Percentiles rank a stretch among this genome's conserved stretches.
These are phyloP conservation scores for Drymonia ruficornis DNA, from an alignment of 2,888 invertebrate species.

Conservation along the genomic window DNA sequence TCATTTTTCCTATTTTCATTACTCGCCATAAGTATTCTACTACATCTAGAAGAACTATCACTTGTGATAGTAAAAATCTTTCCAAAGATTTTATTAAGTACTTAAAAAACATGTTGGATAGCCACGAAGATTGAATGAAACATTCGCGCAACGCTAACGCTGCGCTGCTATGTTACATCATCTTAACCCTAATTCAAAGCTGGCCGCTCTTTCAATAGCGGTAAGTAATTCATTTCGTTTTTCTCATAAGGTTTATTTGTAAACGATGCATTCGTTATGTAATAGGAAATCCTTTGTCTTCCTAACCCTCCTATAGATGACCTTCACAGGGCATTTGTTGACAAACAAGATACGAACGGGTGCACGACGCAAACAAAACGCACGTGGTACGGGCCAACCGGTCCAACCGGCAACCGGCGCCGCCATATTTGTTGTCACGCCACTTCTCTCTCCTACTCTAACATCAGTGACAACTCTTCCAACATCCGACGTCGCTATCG, in stretches of 20 bases:
- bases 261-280: slow-evolving; percentile 47
- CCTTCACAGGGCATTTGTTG: slow-evolving; percentile 82
- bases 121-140: slow-evolving; percentile 38
- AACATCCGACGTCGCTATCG: slow-evolving; percentile 44
- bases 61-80: too few species aligned
- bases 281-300: slow-evolving; percentile 69
- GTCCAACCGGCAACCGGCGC: slow-evolving; percentile 77
- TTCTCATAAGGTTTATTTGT: slow-evolving; percentile 26
- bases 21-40: too few species aligned
- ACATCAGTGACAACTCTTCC: slow-evolving; percentile 45
- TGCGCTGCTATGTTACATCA: slow-evolving; percentile 44
- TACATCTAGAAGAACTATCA: too few species aligned
- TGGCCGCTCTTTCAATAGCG: slow-evolving; percentile 8
- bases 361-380: slow-evolving; percentile 68
- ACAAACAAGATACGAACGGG: slow-evolving; percentile 76
- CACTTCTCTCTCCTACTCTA: slow-evolving; percentile 62
- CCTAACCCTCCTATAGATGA: slow-evolving; percentile 69
- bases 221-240: slow-evolving; percentile 27
- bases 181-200: slow-evolving; percentile 30
- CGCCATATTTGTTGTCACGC: slow-evolving; percentile 84
- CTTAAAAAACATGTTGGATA: slow-evolving; percentile 21
- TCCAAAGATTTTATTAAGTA: slow-evolving; percentile 12
- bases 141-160: slow-evolving; percentile 22
- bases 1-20: too few species aligned
- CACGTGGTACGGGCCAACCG: slow-evolving; percentile 78